phyloP scores from a whole-genome alignment of 2,888 invertebrate genomes.

The Caenorhabditis uteleia region DNA sequence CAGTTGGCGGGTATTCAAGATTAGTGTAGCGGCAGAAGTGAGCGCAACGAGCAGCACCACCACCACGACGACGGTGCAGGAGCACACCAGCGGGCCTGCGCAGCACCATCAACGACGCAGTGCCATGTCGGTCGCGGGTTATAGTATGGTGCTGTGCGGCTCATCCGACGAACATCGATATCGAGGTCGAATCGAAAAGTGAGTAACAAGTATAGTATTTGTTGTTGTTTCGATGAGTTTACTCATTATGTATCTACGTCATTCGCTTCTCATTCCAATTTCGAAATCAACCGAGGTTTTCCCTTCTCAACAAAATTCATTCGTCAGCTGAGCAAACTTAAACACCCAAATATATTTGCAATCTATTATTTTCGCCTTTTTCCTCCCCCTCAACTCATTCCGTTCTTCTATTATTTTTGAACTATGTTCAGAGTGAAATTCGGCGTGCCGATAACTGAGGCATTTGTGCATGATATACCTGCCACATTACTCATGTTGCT shows the following conservation, averaged over 20 bases:
- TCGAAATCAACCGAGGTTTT: no score
- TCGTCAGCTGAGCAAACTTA: no score
- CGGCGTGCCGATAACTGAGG: constrained; percentile 69
- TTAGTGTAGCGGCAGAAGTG: not conserved
- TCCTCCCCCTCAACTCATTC: no score
- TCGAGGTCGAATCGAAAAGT: constrained; percentile 69
- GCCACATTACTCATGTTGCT: constrained; percentile 71
- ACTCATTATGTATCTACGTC: no score
- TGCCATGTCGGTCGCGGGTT: constrained; percentile 60
- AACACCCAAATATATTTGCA: no score
- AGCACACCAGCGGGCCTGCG: constrained; percentile 7
- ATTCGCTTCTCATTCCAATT: no score
- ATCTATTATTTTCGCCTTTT: no score
- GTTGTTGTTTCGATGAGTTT: constrained; percentile 1
- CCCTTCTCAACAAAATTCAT: no score
- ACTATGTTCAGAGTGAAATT: constrained; percentile 68
- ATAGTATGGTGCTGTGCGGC: constrained; percentile 66
- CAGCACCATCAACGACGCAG: constrained; percentile 3
- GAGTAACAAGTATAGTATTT: constrained; percentile 9
- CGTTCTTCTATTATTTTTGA: not conserved
- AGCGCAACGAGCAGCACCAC: not conserved
- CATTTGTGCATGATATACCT: constrained; percentile 69
- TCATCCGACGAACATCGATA: constrained; percentile 67
- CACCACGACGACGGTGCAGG: constrained; percentile 24
- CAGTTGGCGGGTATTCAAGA: not conserved